Conservation (phyloP, 1,140 invertebrate species). For the Aphelenchoides fujianensis region DNA sequence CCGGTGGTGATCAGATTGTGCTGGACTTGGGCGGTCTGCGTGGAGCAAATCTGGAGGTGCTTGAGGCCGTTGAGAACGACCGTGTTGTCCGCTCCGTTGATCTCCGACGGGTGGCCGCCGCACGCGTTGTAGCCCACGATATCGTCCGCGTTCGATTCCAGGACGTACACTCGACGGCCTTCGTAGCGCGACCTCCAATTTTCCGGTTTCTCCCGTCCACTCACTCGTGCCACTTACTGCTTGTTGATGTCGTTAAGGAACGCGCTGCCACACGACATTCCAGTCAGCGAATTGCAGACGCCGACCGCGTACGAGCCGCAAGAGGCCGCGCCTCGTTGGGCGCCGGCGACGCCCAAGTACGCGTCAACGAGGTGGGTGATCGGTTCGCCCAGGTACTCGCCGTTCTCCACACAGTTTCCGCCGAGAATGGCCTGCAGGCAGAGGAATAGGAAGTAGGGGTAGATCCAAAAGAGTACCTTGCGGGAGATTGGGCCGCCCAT, state of each 20-base stretch:
- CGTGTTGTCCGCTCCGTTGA: slow-evolving; percentile 3
- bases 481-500: slow-evolving; percentile 36
- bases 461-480: slow-evolving; percentile 18
- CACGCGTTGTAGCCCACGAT: slow-evolving; percentile 1
- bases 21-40: not conserved
- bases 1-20: not conserved
- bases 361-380: slow-evolving; percentile 31
- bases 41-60: slow-evolving; percentile 1
- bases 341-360: slow-evolving; percentile 25
- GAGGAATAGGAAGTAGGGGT: not conserved
- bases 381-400: slow-evolving; percentile 24
- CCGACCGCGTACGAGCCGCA: not conserved
- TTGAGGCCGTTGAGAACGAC: not conserved
- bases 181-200: not conserved
- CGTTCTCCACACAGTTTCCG: slow-evolving; percentile 38
- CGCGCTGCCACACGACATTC: slow-evolving; percentile 11
- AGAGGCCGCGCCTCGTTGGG: not conserved
- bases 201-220: not conserved
- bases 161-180: not conserved
- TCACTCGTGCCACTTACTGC: slow-evolving; percentile 6
- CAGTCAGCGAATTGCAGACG: not conserved
- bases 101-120: not conserved
- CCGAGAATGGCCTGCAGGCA: slow-evolving; percentile 35
- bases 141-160: not conserved
- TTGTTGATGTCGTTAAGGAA: slow-evolving; percentile 25